Base-by-base conservation (phyloP, 2,888 invertebrate genomes). In the Anarsia innoxiella region DNA sequence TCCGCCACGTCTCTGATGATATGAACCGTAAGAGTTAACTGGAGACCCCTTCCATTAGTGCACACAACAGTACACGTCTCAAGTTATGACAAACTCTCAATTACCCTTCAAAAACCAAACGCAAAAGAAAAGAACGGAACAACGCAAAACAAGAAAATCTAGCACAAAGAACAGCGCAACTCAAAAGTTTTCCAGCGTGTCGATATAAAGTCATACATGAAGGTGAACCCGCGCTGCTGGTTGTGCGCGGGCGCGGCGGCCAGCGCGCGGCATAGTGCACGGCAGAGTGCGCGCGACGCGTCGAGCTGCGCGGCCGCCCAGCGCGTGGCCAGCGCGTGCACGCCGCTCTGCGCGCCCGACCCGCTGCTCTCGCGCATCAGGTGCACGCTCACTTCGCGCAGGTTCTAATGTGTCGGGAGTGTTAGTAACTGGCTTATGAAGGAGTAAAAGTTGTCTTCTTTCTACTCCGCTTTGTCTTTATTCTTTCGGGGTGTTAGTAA, bases 361-460 rank as follows among this genome's bases (percentile, higher is more conserved):
- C 61, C 91, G 2, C 49, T 44, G 57, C 91, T 90, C 58, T 62
- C 66, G 23, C 74, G 93, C 55, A 94, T 85, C 46, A 94, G 79
- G 75, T 94, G 93, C 73, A 94, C 92, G 66, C 93, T 93, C 43
- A 95, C 80, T 62, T 94, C 94, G n/a, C 94, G 89, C 34, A 94
- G 80, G 73, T 94, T 95, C 93, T 93, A 62, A 10, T 33, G 3
- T 19, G 19, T 3, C 19, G n/a, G n/a, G n/a, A n/a, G n/a, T n/a
- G n/a, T n/a, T n/a, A n/a, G n/a, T n/a, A n/a, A n/a, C n/a, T n/a
- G n/a, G n/a, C n/a, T n/a, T n/a, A n/a, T n/a, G n/a, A n/a, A n/a
- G n/a, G n/a, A n/a, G n/a, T n/a, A n/a, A n/a, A n/a, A n/a, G n/a
- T n/a, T n/a, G n/a, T n/a, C n/a, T n/a, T n/a, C n/a, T n/a, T n/a